phyloP scores from a whole-genome alignment of 2,888 invertebrate genomes.

The Tipula vernalis region DNA sequence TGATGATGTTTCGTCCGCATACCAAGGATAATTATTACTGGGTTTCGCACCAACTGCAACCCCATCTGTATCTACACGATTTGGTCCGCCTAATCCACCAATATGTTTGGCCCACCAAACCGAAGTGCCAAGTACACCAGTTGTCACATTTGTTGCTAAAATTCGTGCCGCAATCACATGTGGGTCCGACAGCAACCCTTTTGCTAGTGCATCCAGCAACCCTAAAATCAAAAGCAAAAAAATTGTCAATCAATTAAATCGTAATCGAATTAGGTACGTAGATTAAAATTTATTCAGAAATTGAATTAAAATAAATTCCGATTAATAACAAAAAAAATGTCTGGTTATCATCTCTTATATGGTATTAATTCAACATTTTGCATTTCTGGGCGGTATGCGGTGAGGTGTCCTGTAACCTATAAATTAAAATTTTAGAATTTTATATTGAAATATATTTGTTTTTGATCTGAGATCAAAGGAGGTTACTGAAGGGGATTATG shows the following conservation, averaged over 20 bases:
- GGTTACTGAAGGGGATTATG: neutral
- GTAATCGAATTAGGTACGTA: neutral
- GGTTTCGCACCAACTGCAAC: constrained; percentile 50
- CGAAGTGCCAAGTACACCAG: constrained; percentile 43
- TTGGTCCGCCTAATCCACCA: constrained; percentile 36
- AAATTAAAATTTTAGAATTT: neutral
- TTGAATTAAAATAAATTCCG: neutral
- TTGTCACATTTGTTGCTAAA: constrained; percentile 47
- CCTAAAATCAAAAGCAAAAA: constrained; percentile 37
- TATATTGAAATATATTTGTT: neutral
- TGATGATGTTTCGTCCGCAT: constrained; percentile 44
- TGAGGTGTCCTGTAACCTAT: neutral
- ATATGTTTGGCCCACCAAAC: constrained; percentile 46
- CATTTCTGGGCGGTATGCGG: neutral
- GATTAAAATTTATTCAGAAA: neutral
- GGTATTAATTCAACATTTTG: neutral
- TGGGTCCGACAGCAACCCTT: constrained; percentile 52
- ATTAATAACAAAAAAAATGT: neutral
- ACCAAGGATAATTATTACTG: constrained; percentile 59
- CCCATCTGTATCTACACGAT: constrained; percentile 42
- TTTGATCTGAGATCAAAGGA: neutral
- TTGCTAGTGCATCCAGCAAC: constrained; percentile 58
- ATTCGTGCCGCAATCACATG: constrained; percentile 46
- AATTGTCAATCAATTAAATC: neutral
- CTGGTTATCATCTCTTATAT: neutral